Conservation (phyloP, 2,113 vertebrate species). For the Phoxinus phoxinus region DNA sequence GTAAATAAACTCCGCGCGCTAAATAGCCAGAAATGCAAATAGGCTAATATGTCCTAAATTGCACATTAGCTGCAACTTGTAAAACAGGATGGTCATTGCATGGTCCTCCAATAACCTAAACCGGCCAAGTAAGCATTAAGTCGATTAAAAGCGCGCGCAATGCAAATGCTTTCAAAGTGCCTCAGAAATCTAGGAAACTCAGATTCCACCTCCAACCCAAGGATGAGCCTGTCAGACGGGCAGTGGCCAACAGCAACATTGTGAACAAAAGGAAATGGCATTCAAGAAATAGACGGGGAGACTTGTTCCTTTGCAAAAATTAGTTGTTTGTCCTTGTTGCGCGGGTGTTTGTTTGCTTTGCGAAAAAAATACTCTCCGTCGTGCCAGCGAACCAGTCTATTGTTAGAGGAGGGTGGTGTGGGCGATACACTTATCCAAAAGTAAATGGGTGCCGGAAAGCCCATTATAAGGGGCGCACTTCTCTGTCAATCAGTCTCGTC, state of each 20-base stretch:
- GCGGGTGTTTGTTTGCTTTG: constrained; percentile 74
- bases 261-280: constrained; percentile 1
- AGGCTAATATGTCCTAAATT: not conserved
- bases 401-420: constrained; percentile 72
- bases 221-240: not conserved
- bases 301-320: constrained; percentile 33
- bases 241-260: not conserved
- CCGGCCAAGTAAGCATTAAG: not conserved
- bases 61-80: not conserved
- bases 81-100: not conserved
- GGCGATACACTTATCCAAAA: constrained; percentile 74
- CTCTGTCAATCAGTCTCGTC: constrained; percentile 78
- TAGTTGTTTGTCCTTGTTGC: constrained; percentile 74
- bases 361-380: constrained; percentile 62
- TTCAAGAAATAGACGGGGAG: constrained; percentile 1
- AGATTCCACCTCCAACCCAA: not conserved
- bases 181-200: not conserved
- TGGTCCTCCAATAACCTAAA: not conserved
- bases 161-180: not conserved
- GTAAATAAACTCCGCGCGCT: not conserved
- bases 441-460: constrained; percentile 77
- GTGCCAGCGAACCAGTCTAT: constrained; percentile 71
- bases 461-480: constrained; percentile 76
- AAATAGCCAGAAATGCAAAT: not conserved
- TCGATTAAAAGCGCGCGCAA: not conserved